A percentile compares a stretch with the other conserved stretches of the same genome.
phyloP scores from a whole-genome alignment of 2,797 vertebrate species.

The Falco concolor region DNA sequence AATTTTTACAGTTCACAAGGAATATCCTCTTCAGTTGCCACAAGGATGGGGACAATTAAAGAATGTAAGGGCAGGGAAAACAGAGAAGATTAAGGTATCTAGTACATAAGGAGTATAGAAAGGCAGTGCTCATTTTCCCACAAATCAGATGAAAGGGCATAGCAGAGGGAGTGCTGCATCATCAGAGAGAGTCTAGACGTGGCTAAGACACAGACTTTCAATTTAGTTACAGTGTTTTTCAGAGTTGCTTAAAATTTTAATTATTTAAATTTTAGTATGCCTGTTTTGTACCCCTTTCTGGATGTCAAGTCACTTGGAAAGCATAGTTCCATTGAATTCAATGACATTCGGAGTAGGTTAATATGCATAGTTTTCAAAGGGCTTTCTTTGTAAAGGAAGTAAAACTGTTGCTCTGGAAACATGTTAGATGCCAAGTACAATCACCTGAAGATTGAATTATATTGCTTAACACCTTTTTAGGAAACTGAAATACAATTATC shows the following conservation, averaged over 20 bases:
- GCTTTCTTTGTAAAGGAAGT: neutral
- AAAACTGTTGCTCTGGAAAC: neutral
- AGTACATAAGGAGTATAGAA: neutral
- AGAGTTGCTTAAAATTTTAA: neutral
- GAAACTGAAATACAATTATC: neutral
- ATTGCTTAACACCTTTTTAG: neutral
- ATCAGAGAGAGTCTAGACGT: neutral
- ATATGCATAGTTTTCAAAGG: neutral
- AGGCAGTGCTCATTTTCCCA: neutral
- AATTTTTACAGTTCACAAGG: neutral
- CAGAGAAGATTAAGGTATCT: neutral
- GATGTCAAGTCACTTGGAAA: neutral
- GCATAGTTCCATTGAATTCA: neutral
- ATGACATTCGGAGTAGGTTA: neutral
- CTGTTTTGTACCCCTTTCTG: neutral
- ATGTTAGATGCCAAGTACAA: neutral
- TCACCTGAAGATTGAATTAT: neutral
- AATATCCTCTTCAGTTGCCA: neutral
- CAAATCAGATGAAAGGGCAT: neutral
- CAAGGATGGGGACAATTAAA: neutral
- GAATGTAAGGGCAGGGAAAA: neutral
- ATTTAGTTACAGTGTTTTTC: neutral
- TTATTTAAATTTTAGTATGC: neutral
- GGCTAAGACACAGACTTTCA: neutral
- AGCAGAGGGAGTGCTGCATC: neutral